A percentile compares a stretch with the other conserved stretches of the same genome.
phyloP scores from a whole-genome alignment of 2,888 invertebrate genomes.

The Lepeophtheirus nordmannii region DNA sequence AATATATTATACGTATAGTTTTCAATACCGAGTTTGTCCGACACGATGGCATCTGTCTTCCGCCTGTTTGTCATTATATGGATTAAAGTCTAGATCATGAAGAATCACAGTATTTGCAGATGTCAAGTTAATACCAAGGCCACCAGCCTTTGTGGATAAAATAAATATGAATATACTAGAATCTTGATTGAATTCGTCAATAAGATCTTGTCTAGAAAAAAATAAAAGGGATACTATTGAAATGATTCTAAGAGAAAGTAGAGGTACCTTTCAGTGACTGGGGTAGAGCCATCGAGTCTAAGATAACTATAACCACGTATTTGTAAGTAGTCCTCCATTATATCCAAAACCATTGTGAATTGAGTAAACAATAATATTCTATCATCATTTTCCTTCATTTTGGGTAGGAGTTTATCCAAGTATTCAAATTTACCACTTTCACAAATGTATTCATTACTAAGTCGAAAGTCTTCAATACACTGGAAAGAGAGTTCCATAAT shows the following conservation, averaged over 20 bases:
- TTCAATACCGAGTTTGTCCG: constrained; percentile 43
- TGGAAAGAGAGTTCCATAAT: constrained; percentile 26
- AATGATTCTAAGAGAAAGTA: neutral
- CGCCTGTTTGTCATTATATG: constrained; percentile 85
- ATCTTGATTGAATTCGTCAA: constrained; percentile 70
- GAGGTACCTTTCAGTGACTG: constrained; percentile 54
- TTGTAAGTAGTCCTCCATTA: constrained; percentile 72
- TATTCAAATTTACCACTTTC: constrained; percentile 72
- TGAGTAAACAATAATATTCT: constrained; percentile 51
- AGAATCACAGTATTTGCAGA: constrained; percentile 88
- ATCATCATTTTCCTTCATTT: constrained; percentile 54
- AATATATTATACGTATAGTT: neutral
- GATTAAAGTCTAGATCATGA: constrained; percentile 95
- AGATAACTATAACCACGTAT: constrained; percentile 55
- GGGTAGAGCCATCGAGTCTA: constrained; percentile 76
- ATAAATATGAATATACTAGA: constrained; percentile 69
- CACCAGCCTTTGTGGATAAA: constrained; percentile 81
- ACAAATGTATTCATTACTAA: constrained; percentile 47
- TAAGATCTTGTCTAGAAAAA: constrained; percentile 62
- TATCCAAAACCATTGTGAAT: constrained; percentile 85
- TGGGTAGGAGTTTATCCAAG: constrained; percentile 59
- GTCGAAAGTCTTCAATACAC: constrained; percentile 29
- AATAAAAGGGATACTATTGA: constrained; percentile 22
- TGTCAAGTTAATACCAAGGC: constrained; percentile 84
- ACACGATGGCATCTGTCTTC: constrained; percentile 63